Evolutionary conservation across 2,888 invertebrate genomes (phyloP).

Genomic region (Merodon equestris): DNA sequence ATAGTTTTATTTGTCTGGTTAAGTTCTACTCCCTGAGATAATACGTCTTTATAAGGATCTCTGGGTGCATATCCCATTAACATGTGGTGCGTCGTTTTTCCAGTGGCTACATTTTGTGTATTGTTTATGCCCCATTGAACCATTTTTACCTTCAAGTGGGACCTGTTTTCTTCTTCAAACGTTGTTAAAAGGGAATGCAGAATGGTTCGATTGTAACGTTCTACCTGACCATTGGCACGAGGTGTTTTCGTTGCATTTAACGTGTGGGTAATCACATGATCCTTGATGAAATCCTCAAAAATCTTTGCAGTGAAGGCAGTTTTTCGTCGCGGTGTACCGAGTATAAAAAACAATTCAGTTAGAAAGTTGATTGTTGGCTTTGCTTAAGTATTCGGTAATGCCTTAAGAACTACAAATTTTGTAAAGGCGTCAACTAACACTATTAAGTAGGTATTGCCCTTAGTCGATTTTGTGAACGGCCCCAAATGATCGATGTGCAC

Average conservation of each 20-base stretch:
- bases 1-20: background rate
- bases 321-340: constrained; percentile 4
- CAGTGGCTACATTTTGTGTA: constrained; percentile 15
- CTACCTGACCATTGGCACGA: constrained; percentile 22
- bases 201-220: constrained; percentile 23
- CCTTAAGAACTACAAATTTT: constrained; percentile 12
- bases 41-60: constrained; percentile 1
- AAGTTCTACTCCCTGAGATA: background rate
- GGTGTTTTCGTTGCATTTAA: constrained; percentile 26
- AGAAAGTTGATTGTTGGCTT: constrained; percentile 15
- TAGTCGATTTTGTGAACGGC: constrained; percentile 28
- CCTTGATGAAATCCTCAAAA: background rate
- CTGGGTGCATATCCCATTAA: constrained; percentile 12
- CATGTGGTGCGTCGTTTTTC: constrained; percentile 15
- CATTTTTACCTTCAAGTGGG: constrained; percentile 2
- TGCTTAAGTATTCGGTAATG: constrained; percentile 9
- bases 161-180: background rate
- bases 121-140: constrained; percentile 32
- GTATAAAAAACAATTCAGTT: background rate
- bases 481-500: constrained; percentile 30
- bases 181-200: background rate
- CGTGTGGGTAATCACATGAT: background rate
- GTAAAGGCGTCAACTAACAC: constrained; percentile 24
- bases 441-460: constrained; percentile 20
- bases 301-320: constrained; percentile 12